Evolutionary conservation across 2,797 vertebrate genomes (phyloP).

Genomic region (Buceros bicornis): DNA sequence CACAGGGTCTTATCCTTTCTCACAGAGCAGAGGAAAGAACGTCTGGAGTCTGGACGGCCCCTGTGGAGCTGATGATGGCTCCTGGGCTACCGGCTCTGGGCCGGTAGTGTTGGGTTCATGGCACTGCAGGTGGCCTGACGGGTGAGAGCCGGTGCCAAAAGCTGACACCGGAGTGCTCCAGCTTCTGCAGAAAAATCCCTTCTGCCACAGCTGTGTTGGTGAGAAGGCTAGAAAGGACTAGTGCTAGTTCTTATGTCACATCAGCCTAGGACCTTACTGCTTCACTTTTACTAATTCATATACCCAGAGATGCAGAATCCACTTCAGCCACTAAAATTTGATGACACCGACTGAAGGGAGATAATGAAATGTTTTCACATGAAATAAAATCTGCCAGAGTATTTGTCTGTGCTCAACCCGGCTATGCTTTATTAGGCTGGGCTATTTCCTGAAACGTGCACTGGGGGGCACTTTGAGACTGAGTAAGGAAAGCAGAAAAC

Average conservation of each 20-base stretch:
- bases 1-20: neutral
- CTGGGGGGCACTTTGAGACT: slow-evolving; percentile 81
- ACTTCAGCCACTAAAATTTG: neutral
- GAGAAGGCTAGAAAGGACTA: neutral
- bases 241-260: no score
- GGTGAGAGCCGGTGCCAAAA: neutral
- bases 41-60: neutral
- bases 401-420: neutral
- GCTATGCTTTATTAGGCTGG: neutral
- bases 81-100: neutral
- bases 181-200: neutral
- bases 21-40: neutral
- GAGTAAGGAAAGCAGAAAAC: neutral
- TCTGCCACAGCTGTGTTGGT: neutral
- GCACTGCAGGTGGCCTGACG: fast-evolving
- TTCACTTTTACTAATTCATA: neutral
- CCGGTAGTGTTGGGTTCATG: fast-evolving
- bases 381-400: neutral
- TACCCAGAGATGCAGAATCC: neutral
- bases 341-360: neutral
- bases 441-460: slow-evolving; percentile 8
- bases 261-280: neutral
- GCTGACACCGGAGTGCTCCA: neutral
- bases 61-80: neutral
- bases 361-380: neutral